phyloP scores from a whole-genome alignment of 1,140 invertebrate species.

The Pseudoatta argentina region DNA sequence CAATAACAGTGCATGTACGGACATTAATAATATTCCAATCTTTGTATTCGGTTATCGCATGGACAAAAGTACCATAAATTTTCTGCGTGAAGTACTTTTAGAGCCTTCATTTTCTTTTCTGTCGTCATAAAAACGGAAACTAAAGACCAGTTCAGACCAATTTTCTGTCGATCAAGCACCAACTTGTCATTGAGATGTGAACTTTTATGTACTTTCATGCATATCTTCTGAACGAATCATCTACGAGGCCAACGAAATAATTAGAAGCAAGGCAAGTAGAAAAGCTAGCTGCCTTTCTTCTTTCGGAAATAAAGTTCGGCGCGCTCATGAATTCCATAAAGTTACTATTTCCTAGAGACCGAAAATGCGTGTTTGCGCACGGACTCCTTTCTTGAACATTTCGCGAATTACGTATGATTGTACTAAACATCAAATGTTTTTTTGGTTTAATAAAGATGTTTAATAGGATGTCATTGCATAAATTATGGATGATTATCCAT shows the following conservation, averaged over 20 bases:
- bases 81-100: neutral
- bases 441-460: neutral
- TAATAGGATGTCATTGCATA: neutral
- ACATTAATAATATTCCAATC: constrained; percentile 13
- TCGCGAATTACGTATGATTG: neutral
- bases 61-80: neutral
- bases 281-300: too few species aligned
- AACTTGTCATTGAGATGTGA: too few species aligned
- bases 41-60: neutral
- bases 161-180: neutral
- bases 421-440: neutral
- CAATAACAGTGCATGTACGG: constrained; percentile 5
- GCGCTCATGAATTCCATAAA: neutral
- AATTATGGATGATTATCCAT: neutral
- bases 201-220: neutral
- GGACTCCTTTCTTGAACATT: neutral
- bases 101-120: neutral
- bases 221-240: constrained; percentile 5
- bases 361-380: neutral
- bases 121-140: neutral
- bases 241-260: neutral
- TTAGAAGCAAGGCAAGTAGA: neutral
- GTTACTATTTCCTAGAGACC: constrained; percentile 36
- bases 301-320: neutral
- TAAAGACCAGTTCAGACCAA: neutral